These are phyloP conservation scores for Oreocharis arfaki DNA, from an alignment of 2,113 vertebrate genomes.

Conservation along the genomic window DNA sequence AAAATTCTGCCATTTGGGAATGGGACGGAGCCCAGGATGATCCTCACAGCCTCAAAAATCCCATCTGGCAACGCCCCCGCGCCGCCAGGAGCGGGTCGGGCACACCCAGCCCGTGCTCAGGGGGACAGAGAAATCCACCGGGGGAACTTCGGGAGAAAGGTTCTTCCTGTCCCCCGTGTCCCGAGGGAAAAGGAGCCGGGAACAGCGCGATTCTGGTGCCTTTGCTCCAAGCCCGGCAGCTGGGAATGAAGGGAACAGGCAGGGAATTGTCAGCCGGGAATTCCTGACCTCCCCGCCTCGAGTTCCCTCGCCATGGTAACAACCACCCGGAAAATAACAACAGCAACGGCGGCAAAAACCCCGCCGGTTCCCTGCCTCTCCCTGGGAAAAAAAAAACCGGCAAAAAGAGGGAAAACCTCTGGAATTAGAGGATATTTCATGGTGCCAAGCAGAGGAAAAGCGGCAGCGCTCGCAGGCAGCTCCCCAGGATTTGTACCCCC, in stretches of 20 bases:
- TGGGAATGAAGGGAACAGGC: neutral
- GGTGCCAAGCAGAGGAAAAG: neutral
- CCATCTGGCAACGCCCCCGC: neutral
- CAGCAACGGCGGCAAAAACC: no score
- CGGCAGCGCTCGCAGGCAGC: neutral
- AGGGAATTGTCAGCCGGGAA: neutral
- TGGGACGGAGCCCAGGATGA: neutral
- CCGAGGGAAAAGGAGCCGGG: neutral
- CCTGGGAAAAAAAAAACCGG: neutral
- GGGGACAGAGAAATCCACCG: accelerated
- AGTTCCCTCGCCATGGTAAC: slow-evolving; percentile 44
- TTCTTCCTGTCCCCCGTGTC: no score
- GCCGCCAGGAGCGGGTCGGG: neutral
- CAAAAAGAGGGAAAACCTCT: accelerated
- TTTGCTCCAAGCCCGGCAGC: neutral
- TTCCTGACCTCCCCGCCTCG: slow-evolving; percentile 18
- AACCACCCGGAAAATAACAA: neutral
- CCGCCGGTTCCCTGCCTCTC: neutral
- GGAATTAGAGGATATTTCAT: neutral
- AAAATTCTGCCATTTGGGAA: neutral
- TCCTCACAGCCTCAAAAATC: neutral
- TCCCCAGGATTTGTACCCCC: neutral
- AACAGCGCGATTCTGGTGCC: neutral
- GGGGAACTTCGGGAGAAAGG: neutral
- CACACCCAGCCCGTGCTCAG: neutral